These are phyloP conservation scores for Poliocrania exsul DNA, from an alignment of 2,797 vertebrate species.

Conservation along the genomic window DNA sequence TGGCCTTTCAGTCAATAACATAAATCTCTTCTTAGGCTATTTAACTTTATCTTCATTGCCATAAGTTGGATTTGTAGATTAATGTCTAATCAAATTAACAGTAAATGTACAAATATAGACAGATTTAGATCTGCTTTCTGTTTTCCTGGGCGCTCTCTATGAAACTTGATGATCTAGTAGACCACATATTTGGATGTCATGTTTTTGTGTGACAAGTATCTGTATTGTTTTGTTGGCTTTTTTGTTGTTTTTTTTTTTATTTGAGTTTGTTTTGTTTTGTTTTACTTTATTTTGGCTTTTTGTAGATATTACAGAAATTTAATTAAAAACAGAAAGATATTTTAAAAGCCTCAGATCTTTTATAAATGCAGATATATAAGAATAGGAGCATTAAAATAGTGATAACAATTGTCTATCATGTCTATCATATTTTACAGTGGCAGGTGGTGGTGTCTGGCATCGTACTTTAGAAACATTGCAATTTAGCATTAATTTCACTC, in stretches of 20 bases:
- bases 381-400: background rate
- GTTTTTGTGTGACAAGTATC: background rate
- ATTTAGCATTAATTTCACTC: background rate
- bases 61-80: background rate
- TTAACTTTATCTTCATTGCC: background rate
- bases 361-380: background rate
- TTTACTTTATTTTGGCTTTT: background rate
- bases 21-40: background rate
- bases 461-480: background rate
- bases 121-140: background rate
- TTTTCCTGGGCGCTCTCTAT: background rate
- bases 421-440: background rate
- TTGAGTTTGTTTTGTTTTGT: background rate
- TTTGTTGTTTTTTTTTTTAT: background rate
- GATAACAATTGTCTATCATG: background rate
- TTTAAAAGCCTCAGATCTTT: background rate
- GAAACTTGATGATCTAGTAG: background rate
- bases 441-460: background rate
- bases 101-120: background rate
- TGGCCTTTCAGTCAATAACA: background rate
- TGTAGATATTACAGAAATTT: background rate
- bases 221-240: background rate
- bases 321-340: background rate
- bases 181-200: background rate
- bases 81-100: background rate